Evolutionary conservation across 1,140 invertebrate species (phyloP).

Genomic region (Drosophila nasuta): DNA sequence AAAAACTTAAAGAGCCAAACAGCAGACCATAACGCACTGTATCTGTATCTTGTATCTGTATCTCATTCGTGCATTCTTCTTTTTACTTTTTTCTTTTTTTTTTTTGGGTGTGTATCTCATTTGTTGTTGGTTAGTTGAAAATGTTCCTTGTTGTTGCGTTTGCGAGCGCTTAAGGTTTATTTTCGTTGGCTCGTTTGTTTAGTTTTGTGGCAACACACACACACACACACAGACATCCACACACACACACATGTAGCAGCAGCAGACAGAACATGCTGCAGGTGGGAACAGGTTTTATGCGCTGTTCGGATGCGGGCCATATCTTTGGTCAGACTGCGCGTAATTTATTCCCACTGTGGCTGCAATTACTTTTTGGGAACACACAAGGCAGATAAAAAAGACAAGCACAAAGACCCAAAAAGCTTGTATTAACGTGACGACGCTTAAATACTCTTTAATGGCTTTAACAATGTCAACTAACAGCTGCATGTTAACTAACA

Average conservation of each 20-base stretch:
- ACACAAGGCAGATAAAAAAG: constrained; percentile 19
- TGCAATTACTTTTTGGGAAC: constrained; percentile 69
- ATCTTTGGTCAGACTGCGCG: constrained; percentile 70
- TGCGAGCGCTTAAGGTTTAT: constrained; percentile 64
- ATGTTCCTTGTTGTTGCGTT: constrained; percentile 54
- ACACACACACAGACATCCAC: constrained; percentile 19
- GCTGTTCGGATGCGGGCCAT: constrained; percentile 71
- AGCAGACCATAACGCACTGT: constrained; percentile 55
- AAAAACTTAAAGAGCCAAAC: constrained; percentile 13
- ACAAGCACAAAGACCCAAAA: neutral
- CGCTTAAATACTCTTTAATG: constrained; percentile 8
- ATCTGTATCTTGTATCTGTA: constrained; percentile 32
- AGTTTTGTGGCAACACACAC: constrained; percentile 76
- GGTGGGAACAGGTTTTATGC: constrained; percentile 80
- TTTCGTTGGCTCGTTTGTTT: constrained; percentile 79
- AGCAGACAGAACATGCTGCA: constrained; percentile 57
- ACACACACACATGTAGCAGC: constrained; percentile 19
- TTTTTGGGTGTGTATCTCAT: constrained; percentile 56
- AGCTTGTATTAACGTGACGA: constrained; percentile 18
- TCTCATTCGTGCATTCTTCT: constrained; percentile 38
- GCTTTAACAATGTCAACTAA: constrained; percentile 2
- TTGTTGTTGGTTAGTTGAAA: constrained; percentile 52
- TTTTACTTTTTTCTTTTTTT: constrained; percentile 23
- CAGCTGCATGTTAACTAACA: neutral
- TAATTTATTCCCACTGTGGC: constrained; percentile 80